Evolutionary conservation across 2,113 vertebrate species (phyloP), one percentile per base, ranked within the genome.

Genomic region (Nothoprocta perdicaria): DNA sequence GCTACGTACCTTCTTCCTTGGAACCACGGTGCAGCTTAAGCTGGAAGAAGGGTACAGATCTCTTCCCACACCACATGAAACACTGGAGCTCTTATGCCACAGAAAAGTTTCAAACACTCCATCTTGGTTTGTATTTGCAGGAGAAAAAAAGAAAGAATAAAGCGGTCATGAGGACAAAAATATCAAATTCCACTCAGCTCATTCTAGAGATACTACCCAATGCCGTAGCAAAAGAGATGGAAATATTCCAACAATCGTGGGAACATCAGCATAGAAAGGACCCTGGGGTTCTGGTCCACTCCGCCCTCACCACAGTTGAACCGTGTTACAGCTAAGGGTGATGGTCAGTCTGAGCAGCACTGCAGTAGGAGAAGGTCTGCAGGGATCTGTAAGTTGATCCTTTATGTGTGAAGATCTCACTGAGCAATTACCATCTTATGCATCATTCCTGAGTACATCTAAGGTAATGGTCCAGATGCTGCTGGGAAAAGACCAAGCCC

Each of bases 301-400:
- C 33, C 41, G 23, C 53, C 82, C 61, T 75, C 61, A 53, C 71
- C 50, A 60, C 27, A 40, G 6, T 19, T n/a, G 41, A 38, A 61
- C 24, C 19, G 3, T 2, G 19, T 4, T 18, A 65, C 5, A 58
- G 31, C 24, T 50, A 40, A 63, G 63, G 33, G 11, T 43, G 38
- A 31, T 33, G 76, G 24, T 43, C 43, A 43, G 27, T 33, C 72
- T 66, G 41, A 40, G 29, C 66, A 85, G 58, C 62, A 31, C 41
- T 46, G 55, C 35, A 33, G 27, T 8, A 57, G 22, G 72, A 69
- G 52, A 60, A 60, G 48, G 43, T 4, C 12, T 5, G 14, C 2
- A 0, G 0, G 6, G 14, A 16, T 11, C 66, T 90, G 53, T 0
- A 2, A 45, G 48, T 0, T 1, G 35, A 43, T 65, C 55, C 55